Evolutionary conservation across 2,797 vertebrate genomes (phyloP).

Genomic region (Buphagus erythrorhynchus): DNA sequence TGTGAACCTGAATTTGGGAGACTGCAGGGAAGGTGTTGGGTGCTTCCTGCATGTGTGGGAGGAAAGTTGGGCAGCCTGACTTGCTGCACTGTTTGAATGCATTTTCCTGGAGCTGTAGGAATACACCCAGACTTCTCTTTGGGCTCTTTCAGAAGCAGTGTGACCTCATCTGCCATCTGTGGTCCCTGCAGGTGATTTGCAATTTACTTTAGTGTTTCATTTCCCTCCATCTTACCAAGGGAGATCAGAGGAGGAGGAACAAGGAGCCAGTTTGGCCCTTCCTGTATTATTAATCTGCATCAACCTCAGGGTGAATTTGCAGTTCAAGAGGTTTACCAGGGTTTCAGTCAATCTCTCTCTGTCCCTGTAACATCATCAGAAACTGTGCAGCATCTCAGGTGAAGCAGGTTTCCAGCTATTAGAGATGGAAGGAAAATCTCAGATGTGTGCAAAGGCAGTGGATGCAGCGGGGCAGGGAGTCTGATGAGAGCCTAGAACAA

Average conservation of each 20-base stretch:
- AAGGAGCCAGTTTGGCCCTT: not conserved
- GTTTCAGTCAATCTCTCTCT: not conserved
- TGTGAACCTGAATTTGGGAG: too few species aligned
- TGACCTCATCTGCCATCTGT: not conserved
- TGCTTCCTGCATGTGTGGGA: fast-evolving
- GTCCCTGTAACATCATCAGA: not conserved
- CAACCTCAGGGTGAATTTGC: not conserved
- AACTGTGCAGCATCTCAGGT: not conserved
- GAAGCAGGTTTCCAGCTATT: not conserved
- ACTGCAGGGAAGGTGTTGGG: not conserved
- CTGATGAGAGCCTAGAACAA: constrained; percentile 37
- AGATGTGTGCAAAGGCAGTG: not conserved
- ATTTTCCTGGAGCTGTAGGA: not conserved
- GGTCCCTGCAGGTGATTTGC: not conserved
- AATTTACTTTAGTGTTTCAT: not conserved
- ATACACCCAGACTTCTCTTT: not conserved
- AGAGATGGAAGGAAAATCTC: not conserved
- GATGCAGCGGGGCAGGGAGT: not conserved
- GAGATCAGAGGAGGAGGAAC: not conserved
- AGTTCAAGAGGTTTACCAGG: not conserved
- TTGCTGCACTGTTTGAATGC: not conserved
- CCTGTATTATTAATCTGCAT: not conserved
- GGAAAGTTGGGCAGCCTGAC: not conserved
- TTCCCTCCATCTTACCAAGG: not conserved
- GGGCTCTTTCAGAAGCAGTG: not conserved